A percentile compares a stretch with the other conserved stretches of the same genome.
Evolutionary conservation across 2,113 vertebrate genomes (phyloP).

Genomic region (Columba livia): DNA sequence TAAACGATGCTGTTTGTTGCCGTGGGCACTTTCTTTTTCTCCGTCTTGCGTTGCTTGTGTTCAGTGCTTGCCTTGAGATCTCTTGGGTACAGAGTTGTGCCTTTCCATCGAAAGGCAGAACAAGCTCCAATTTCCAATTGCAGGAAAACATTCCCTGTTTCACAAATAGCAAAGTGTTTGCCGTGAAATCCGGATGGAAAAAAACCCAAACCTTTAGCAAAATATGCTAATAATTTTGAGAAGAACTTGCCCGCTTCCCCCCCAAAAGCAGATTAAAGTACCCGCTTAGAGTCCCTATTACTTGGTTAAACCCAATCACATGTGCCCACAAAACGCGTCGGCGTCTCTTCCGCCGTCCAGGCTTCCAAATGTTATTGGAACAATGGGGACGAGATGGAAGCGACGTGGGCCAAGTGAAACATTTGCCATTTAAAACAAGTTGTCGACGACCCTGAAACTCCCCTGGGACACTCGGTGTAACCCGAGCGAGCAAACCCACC

Average conservation of each 20-base stretch:
- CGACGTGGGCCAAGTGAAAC: background rate
- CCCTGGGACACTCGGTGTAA: background rate
- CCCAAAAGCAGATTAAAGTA: background rate
- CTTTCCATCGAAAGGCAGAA: slow-evolving; percentile 43
- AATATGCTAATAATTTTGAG: background rate
- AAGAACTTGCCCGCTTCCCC: background rate
- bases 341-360: background rate
- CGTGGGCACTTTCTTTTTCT: slow-evolving; percentile 43
- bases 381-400: background rate
- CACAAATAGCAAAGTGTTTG: background rate
- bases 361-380: background rate
- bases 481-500: background rate
- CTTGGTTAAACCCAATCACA: background rate
- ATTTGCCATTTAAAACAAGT: background rate
- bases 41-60: slow-evolving; percentile 1
- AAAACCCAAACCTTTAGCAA: background rate
- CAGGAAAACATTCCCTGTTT: background rate
- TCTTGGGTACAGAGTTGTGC: slow-evolving; percentile 56
- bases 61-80: slow-evolving; percentile 33
- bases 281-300: background rate
- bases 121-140: background rate
- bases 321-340: background rate
- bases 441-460: background rate
- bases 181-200: background rate
- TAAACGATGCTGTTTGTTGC: slow-evolving; percentile 50